A percentile compares a stretch with the other conserved stretches of the same genome.
Evolutionary conservation across 2,113 vertebrate genomes (phyloP).

Genomic region (Onychorhynchus coronatus): DNA sequence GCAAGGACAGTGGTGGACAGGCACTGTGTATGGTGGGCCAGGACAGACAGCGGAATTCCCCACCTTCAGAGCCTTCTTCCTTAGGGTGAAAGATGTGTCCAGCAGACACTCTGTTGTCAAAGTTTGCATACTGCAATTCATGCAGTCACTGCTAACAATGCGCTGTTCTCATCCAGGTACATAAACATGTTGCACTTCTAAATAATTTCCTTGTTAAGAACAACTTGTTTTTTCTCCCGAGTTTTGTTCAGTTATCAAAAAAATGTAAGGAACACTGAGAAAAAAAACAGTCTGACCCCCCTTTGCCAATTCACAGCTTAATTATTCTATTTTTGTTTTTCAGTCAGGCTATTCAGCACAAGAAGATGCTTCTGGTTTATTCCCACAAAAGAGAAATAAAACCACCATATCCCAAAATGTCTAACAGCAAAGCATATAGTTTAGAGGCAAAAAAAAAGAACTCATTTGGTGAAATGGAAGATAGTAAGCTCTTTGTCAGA

Average conservation of each 20-base stretch:
- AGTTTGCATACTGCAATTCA: slow-evolving; percentile 82
- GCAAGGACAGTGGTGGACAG: slow-evolving; percentile 43
- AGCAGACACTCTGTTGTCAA: slow-evolving; percentile 89
- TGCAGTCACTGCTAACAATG: slow-evolving; percentile 82
- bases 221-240: not conserved
- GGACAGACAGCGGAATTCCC: slow-evolving; percentile 75
- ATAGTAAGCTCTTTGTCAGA: not conserved
- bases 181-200: slow-evolving; percentile 55
- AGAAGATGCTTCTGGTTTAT: slow-evolving; percentile 15
- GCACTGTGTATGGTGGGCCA: slow-evolving; percentile 73
- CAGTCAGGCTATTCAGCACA: not conserved
- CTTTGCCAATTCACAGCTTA: not conserved
- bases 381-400: slow-evolving; percentile 32
- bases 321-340: slow-evolving; percentile 12
- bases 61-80: slow-evolving; percentile 90
- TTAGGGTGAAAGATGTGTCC: slow-evolving; percentile 86
- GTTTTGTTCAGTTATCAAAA: slow-evolving; percentile 44
- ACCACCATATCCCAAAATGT: not conserved
- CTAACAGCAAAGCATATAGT: slow-evolving; percentile 17
- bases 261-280: not conserved
- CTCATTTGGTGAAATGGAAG: not conserved
- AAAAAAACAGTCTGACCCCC: not conserved
- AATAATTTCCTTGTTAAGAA: slow-evolving; percentile 62
- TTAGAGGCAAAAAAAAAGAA: not conserved
- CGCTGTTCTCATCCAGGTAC: slow-evolving; percentile 70